phyloP scores from a whole-genome alignment of 1,140 invertebrate genomes.

The Drosophila pallidifrons region DNA sequence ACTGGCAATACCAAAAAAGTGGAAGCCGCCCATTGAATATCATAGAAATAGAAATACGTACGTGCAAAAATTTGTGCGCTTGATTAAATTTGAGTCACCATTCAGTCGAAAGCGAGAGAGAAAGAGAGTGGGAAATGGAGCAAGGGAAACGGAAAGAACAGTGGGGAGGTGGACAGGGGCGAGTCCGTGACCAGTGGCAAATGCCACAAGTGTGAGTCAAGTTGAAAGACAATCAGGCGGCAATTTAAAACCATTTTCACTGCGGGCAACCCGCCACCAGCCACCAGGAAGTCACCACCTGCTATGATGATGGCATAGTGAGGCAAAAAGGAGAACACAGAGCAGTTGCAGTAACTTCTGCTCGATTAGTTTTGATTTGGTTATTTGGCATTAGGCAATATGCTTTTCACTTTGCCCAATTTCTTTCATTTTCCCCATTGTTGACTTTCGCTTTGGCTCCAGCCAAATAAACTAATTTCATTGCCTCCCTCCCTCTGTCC shows the following conservation, averaged over 20 bases:
- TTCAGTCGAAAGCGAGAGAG: background rate
- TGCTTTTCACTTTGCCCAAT: slow-evolving; percentile 49
- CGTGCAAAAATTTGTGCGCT: slow-evolving; percentile 81
- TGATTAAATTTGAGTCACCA: slow-evolving; percentile 77
- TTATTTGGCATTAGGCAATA: slow-evolving; percentile 75
- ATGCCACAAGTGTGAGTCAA: slow-evolving; percentile 71
- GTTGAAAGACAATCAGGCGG: slow-evolving; percentile 80
- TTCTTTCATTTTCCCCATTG: slow-evolving; percentile 43
- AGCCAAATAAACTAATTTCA: slow-evolving; percentile 64
- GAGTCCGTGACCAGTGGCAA: slow-evolving; percentile 27
- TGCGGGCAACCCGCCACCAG: slow-evolving; percentile 56
- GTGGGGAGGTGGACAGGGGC: background rate
- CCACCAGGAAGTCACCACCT: slow-evolving; percentile 60
- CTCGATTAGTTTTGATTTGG: slow-evolving; percentile 83
- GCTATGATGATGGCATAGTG: slow-evolving; percentile 43
- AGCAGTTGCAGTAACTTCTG: slow-evolving; percentile 74
- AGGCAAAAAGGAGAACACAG: background rate
- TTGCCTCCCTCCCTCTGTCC: slow-evolving; percentile 8
- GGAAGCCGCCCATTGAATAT: slow-evolving; percentile 68
- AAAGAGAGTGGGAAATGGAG: too few relatives aligned
- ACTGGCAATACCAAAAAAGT: slow-evolving; percentile 41
- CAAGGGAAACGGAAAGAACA: background rate
- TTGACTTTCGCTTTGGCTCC: slow-evolving; percentile 7
- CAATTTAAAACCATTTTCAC: slow-evolving; percentile 83
- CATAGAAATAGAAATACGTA: slow-evolving; percentile 70